These are phyloP conservation scores for Drosophila nebulosa DNA, from an alignment of 1,140 invertebrate species.

Conservation along the genomic window DNA sequence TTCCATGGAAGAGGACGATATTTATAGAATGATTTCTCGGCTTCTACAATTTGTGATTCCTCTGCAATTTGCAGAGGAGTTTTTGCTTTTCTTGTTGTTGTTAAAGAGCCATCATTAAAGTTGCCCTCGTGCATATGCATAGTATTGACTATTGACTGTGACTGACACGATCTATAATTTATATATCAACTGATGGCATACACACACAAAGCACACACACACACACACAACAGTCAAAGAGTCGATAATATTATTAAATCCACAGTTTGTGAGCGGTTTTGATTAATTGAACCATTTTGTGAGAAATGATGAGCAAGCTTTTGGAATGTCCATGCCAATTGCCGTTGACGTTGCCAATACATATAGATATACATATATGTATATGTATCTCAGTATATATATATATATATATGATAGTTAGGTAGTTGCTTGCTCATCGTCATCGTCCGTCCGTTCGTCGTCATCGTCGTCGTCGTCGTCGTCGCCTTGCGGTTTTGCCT, in stretches of 20 bases:
- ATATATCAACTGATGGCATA: slow-evolving; percentile 50
- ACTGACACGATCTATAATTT: slow-evolving; percentile 75
- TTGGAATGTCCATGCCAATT: slow-evolving; percentile 56
- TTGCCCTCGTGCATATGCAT: slow-evolving; percentile 12
- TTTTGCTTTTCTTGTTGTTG: slow-evolving; percentile 24
- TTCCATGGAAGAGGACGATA: neutral
- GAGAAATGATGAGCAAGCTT: slow-evolving; percentile 58
- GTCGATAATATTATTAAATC: slow-evolving; percentile 73
- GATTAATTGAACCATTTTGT: slow-evolving; percentile 76
- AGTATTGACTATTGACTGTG: slow-evolving; percentile 71
- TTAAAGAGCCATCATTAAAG: slow-evolving; percentile 51
- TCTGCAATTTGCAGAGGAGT: slow-evolving; percentile 5
- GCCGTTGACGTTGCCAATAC: slow-evolving; percentile 34
- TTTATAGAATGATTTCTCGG: slow-evolving; percentile 2
- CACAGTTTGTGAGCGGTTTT: slow-evolving; percentile 64
- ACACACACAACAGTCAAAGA: neutral
- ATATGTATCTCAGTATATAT: neutral
- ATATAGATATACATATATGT: slow-evolving; percentile 2
- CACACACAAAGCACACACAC: neutral
- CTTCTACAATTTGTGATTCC: slow-evolving; percentile 36
- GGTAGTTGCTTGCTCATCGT: slow-evolving; percentile 8
- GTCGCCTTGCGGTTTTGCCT: slow-evolving; percentile 42
- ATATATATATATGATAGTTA: neutral
- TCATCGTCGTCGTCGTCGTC: neutral
- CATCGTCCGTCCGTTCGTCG: neutral